Conservation (phyloP, 2,113 vertebrate genomes). For the Pyxicephalus adspersus region DNA sequence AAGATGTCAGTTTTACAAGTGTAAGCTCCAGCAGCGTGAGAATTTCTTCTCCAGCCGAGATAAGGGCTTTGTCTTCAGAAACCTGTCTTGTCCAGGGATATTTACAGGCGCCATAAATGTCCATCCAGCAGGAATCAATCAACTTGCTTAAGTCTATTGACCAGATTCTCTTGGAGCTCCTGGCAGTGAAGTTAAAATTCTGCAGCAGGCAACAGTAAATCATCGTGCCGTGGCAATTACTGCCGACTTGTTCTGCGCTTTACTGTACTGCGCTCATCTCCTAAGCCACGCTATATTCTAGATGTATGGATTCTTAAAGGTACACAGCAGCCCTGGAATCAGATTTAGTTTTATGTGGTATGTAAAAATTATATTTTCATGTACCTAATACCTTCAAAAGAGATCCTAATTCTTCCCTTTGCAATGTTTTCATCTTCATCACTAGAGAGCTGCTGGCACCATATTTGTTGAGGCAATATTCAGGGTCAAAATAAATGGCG, state of each 20-base stretch:
- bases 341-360: no score
- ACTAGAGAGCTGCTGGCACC: no score
- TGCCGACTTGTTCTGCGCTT: neutral
- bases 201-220: slow-evolving; percentile 26
- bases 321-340: no score
- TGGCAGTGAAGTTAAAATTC: slow-evolving; percentile 1
- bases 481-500: no score
- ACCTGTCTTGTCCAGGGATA: slow-evolving; percentile 27
- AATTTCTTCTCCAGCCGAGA: neutral
- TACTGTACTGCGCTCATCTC: no score
- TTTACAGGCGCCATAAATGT: slow-evolving; percentile 40
- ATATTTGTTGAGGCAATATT: no score
- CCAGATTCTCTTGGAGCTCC: slow-evolving; percentile 19
- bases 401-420: no score
- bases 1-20: neutral
- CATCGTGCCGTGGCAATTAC: slow-evolving; percentile 1
- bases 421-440: no score
- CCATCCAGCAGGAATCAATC: slow-evolving; percentile 31
- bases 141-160: slow-evolving; percentile 15
- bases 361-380: no score
- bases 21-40: neutral
- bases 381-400: no score
- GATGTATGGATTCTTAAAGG: no score
- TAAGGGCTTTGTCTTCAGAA: slow-evolving; percentile 18
- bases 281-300: no score